A percentile compares a stretch with the other conserved stretches of the same genome.
phyloP scores from a whole-genome alignment of 2,888 invertebrate species.

The Pachydiplax longipennis region DNA sequence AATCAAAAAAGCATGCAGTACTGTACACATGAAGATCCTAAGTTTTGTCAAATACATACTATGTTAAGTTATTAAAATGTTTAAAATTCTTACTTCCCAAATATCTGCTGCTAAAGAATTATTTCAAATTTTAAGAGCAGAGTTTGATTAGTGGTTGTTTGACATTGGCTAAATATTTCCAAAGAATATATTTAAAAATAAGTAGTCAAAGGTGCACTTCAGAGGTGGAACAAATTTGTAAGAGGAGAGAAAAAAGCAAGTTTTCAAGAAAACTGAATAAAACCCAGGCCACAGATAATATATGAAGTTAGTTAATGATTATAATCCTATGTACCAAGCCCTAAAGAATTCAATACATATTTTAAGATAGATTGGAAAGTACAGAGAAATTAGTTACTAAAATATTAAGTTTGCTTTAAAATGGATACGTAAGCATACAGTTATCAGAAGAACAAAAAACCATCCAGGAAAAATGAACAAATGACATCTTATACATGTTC shows the following conservation, averaged over 20 bases:
- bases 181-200: neutral
- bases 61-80: constrained; percentile 24
- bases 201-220: constrained; percentile 23
- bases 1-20: constrained; percentile 8
- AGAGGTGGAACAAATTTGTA: constrained; percentile 40
- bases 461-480: neutral
- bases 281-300: constrained; percentile 36
- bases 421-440: constrained; percentile 8
- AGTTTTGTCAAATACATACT: constrained; percentile 34
- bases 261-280: constrained; percentile 25
- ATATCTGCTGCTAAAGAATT: neutral
- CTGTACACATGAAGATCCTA: constrained; percentile 34
- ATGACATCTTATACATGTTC: neutral
- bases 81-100: constrained; percentile 24
- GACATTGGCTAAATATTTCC: neutral
- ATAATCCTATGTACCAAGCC: constrained; percentile 21
- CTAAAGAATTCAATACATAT: constrained; percentile 8
- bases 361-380: neutral
- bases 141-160: constrained; percentile 25
- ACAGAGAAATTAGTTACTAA: constrained; percentile 33
- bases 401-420: constrained; percentile 7
- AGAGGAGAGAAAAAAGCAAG: constrained; percentile 35
- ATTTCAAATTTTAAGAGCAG: constrained; percentile 35
- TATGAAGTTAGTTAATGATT: constrained; percentile 34
- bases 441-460: constrained; percentile 17